These are phyloP conservation scores for Vannuccia rotundouncinata DNA, from an alignment of 2,888 invertebrate genomes.

Conservation along the genomic window DNA sequence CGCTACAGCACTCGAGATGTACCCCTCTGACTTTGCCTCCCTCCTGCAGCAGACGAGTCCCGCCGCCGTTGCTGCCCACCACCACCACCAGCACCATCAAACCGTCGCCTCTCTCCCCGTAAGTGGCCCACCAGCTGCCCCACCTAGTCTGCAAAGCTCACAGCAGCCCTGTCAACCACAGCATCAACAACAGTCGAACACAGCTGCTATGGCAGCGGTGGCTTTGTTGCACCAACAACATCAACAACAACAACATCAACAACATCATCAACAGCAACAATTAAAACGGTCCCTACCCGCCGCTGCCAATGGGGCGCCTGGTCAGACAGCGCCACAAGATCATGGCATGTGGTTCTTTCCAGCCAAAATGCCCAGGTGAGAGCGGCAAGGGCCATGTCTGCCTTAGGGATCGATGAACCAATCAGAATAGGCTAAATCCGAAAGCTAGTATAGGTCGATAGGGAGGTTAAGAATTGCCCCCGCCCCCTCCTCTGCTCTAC, in stretches of 20 bases:
- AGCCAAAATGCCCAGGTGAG: constrained; percentile 21
- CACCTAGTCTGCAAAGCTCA: not conserved
- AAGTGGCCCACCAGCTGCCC: not conserved
- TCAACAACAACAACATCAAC: not conserved
- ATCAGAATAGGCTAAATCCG: not conserved
- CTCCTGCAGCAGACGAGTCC: not conserved
- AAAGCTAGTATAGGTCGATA: not conserved
- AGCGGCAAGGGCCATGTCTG: constrained; percentile 14
- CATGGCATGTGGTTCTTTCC: constrained; percentile 20
- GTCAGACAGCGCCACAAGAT: not conserved
- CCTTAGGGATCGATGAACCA: not conserved
- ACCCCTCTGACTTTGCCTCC: constrained; percentile 9
- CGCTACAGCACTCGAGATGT: not conserved
- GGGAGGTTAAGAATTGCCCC: no score
- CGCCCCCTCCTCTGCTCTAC: no score
- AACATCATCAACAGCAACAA: not conserved
- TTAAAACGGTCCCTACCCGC: constrained; percentile 2
- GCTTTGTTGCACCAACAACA: constrained; percentile 11
- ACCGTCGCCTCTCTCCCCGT: not conserved
- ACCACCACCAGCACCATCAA: not conserved
- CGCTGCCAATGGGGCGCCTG: not conserved
- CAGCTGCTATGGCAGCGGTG: not conserved
- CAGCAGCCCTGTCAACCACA: not conserved
- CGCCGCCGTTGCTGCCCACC: not conserved
- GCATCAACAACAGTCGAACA: constrained; percentile 4